Conservation (phyloP, 2,888 invertebrate species). For the Bellardia bayeri region DNA sequence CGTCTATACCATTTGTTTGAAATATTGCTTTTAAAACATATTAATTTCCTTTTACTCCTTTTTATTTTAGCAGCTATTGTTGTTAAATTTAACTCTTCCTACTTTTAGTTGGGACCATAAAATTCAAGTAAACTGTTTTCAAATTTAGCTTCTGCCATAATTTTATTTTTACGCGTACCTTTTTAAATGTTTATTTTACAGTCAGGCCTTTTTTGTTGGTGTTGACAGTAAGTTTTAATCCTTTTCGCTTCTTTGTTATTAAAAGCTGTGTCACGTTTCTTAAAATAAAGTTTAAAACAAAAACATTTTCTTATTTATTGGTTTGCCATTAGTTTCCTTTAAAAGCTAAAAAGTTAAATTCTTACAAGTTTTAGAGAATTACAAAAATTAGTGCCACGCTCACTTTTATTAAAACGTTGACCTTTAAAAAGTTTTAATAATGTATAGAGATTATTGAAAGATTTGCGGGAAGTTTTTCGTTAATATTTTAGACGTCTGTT, state of each 20-base stretch:
- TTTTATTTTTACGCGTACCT: background rate
- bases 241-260: background rate
- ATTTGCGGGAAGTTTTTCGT: too few species aligned
- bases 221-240: background rate
- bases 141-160: background rate
- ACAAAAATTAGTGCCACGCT: too few species aligned
- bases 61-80: background rate
- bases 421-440: too few species aligned
- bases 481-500: too few species aligned
- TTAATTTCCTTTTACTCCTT: background rate
- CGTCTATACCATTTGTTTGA: background rate
- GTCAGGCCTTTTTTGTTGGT: background rate
- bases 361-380: background rate
- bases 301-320: constrained; percentile 14
- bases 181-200: background rate
- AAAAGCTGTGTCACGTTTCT: background rate
- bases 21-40: background rate
- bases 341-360: background rate
- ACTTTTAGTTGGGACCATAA: background rate
- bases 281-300: background rate
- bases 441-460: too few species aligned
- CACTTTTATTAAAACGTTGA: too few species aligned
- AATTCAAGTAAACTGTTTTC: constrained; percentile 10
- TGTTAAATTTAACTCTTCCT: background rate
- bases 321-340: constrained; percentile 5